A percentile compares a stretch with the other conserved stretches of the same genome.
phyloP scores from a whole-genome alignment of 1,140 invertebrate genomes.

The Araneus ventricosus region DNA sequence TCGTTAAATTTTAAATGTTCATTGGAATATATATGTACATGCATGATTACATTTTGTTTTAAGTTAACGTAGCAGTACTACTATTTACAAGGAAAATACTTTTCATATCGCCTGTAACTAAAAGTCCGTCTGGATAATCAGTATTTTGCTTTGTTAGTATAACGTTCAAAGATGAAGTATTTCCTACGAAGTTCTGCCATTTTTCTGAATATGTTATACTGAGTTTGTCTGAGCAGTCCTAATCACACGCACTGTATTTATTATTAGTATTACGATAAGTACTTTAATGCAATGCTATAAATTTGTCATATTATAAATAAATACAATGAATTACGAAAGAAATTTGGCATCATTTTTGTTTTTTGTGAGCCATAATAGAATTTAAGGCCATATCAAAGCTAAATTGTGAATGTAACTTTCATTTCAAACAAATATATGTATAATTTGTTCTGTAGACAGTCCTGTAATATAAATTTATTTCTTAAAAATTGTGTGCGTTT shows the following conservation, averaged over 20 bases:
- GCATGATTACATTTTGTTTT: slow-evolving; percentile 40
- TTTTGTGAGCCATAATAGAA: too few species aligned
- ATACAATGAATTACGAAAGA: too few species aligned
- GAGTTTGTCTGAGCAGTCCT: slow-evolving; percentile 31
- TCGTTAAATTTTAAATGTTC: slow-evolving; percentile 53
- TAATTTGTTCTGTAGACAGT: not conserved
- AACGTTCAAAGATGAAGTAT: slow-evolving; percentile 19
- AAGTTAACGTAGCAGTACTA: slow-evolving; percentile 24
- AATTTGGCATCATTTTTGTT: too few species aligned
- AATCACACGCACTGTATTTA: not conserved
- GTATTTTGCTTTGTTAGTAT: slow-evolving; percentile 11
- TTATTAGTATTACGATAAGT: not conserved
- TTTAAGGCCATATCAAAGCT: too few species aligned
- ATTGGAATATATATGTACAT: slow-evolving; percentile 56
- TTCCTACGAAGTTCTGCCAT: not conserved
- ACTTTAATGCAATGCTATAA: too few species aligned
- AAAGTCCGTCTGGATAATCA: slow-evolving; percentile 15
- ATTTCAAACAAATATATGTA: too few species aligned
- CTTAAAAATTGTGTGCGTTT: slow-evolving; percentile 41
- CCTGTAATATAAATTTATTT: not conserved
- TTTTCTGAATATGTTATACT: not conserved
- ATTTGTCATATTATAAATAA: too few species aligned
- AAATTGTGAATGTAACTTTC: too few species aligned
- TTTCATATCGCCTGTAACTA: slow-evolving; percentile 47
- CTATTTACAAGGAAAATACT: slow-evolving; percentile 51